phyloP scores from a whole-genome alignment of 2,113 vertebrate genomes.

The Amblyopsis rosae region DNA sequence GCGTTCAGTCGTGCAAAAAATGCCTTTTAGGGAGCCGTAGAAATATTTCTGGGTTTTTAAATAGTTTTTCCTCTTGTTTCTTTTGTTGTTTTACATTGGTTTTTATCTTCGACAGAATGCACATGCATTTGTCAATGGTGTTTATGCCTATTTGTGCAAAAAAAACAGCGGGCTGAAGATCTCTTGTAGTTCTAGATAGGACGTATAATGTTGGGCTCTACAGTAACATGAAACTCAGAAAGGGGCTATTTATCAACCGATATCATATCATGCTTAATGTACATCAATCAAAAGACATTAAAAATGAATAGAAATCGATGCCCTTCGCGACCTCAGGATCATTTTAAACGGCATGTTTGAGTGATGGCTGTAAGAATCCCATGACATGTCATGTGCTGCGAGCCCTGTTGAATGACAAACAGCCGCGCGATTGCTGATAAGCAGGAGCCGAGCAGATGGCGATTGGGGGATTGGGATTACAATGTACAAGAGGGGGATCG shows the following conservation, averaged over 20 bases:
- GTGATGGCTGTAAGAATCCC: slow-evolving; percentile 20
- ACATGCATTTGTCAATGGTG: too few species aligned
- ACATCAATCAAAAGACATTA: not conserved
- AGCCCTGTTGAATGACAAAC: slow-evolving; percentile 51
- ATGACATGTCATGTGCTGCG: slow-evolving; percentile 19
- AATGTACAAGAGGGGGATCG: slow-evolving; percentile 65
- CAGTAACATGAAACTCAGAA: not conserved
- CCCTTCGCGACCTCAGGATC: not conserved
- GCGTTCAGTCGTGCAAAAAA: too few species aligned
- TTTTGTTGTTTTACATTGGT: too few species aligned
- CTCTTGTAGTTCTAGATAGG: slow-evolving; percentile 6
- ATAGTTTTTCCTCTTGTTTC: too few species aligned
- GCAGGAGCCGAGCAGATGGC: slow-evolving; percentile 61
- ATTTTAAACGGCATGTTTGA: slow-evolving; percentile 32
- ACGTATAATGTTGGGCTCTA: slow-evolving; percentile 3
- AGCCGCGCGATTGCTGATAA: slow-evolving; percentile 40
- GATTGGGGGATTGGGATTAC: slow-evolving; percentile 60
- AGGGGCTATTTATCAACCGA: not conserved
- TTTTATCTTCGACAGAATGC: too few species aligned
- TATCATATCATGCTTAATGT: slow-evolving; percentile 1
- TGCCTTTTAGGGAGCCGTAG: too few species aligned
- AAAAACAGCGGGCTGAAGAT: too few species aligned
- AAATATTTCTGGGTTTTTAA: too few species aligned
- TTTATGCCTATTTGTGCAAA: too few species aligned
- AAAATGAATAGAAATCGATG: slow-evolving; percentile 10